These are phyloP conservation scores for Leucoptera coffeella DNA, from an alignment of 2,888 invertebrate species.

Conservation along the genomic window DNA sequence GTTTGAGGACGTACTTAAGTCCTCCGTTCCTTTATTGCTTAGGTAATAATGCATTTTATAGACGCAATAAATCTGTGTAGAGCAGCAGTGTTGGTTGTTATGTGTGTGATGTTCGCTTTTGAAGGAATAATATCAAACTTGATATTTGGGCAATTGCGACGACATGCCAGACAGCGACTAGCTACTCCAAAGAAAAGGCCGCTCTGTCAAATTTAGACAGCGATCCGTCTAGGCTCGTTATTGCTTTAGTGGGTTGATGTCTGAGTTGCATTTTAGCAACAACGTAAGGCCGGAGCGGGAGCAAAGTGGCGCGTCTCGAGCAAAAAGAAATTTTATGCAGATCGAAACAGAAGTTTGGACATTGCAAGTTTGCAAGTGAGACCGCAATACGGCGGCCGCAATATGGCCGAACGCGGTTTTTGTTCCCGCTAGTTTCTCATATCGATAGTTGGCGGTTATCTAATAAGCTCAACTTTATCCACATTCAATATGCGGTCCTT, in stretches of 20 bases:
- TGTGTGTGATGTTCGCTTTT: constrained; percentile 6
- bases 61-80: constrained; percentile 29
- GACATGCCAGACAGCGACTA: too few species aligned
- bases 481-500: constrained; percentile 42
- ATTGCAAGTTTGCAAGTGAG: constrained; percentile 33
- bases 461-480: constrained; percentile 45
- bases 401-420: constrained; percentile 41
- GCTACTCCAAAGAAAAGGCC: too few species aligned
- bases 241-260: too few species aligned
- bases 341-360: constrained; percentile 20
- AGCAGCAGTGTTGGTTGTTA: too few species aligned
- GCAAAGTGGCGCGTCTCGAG: too few species aligned
- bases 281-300: too few species aligned
- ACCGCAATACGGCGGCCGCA: constrained; percentile 29
- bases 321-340: constrained; percentile 33
- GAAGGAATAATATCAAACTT: too few species aligned
- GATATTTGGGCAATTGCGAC: too few species aligned
- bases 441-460: constrained; percentile 31
- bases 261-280: too few species aligned
- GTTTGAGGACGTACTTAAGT: constrained; percentile 8
- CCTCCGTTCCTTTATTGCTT: constrained; percentile 30
- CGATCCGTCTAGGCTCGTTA: too few species aligned
- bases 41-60: constrained; percentile 37
- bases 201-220: too few species aligned
- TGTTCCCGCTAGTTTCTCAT: constrained; percentile 40